Percentiles rank a stretch among this genome's conserved stretches.
Evolutionary conservation across 1,140 invertebrate genomes (phyloP).

Genomic region (Drosophila auraria): DNA sequence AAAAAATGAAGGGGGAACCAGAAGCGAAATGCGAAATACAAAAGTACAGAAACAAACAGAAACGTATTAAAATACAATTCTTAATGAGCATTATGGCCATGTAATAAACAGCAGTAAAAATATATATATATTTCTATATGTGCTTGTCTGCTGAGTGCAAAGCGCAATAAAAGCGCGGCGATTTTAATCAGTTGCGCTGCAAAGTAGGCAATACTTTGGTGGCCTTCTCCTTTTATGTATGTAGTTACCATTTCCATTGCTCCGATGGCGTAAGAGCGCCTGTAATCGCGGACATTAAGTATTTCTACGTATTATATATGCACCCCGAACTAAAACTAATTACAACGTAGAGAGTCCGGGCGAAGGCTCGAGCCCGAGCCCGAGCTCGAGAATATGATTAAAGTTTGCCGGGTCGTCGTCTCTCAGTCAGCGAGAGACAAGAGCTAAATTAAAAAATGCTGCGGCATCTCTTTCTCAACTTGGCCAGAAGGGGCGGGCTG

Average conservation of each 20-base stretch:
- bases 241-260: constrained; percentile 18
- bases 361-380: constrained; percentile 18
- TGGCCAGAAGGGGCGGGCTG: constrained; percentile 3
- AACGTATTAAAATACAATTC: constrained; percentile 73
- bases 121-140: constrained; percentile 41
- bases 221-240: constrained; percentile 32
- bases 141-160: constrained; percentile 64
- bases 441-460: constrained; percentile 77
- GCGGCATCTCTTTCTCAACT: constrained; percentile 65
- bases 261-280: constrained; percentile 44
- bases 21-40: constrained; percentile 2
- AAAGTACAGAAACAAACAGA: constrained; percentile 53
- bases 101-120: constrained; percentile 70
- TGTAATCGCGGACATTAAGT: constrained; percentile 62
- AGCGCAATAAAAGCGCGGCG: constrained; percentile 65
- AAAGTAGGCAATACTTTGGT: constrained; percentile 72
- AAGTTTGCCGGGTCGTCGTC: constrained; percentile 52
- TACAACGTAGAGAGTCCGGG: constrained; percentile 62
- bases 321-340: constrained; percentile 70
- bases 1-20: constrained; percentile 28
- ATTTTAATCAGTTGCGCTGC: constrained; percentile 70
- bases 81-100: constrained; percentile 78
- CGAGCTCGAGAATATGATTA: constrained; percentile 71
- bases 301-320: constrained; percentile 42
- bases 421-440: constrained; percentile 55